Conservation (phyloP, 2,888 invertebrate species). For the Ectemnius lituratus region DNA sequence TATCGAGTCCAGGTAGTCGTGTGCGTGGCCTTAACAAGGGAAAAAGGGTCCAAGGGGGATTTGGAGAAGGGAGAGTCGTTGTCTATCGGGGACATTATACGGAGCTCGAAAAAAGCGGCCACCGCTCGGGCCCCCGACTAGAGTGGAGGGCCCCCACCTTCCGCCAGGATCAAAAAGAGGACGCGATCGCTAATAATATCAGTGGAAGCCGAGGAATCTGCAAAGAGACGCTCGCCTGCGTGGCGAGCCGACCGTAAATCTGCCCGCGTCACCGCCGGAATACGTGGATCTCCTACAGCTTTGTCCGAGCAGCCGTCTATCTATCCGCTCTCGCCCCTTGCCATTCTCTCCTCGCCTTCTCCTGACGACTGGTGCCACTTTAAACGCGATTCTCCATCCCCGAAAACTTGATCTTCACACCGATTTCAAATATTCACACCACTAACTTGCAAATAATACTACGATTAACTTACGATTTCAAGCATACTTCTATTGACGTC, state of each 20-base stretch:
- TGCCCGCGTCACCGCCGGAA: conserved; percentile 72
- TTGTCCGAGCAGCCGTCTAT: conserved; percentile 51
- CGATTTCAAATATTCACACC: not conserved
- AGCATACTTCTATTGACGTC: too few relatives aligned
- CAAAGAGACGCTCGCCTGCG: conserved; percentile 73
- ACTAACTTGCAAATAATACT: not conserved
- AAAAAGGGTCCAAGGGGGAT: conserved; percentile 59
- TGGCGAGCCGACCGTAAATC: conserved; percentile 75
- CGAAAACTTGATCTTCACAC: not conserved
- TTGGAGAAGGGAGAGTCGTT: conserved; percentile 54
- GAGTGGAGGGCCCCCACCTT: conserved; percentile 38
- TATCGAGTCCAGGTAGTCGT: conserved; percentile 33
- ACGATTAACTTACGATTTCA: too few relatives aligned
- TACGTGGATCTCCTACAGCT: conserved; percentile 64
- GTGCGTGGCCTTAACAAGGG: conserved; percentile 45
- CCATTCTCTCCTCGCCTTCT: conserved; percentile 3
- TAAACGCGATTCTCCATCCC: conserved; percentile 16
- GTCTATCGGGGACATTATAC: conserved; percentile 68
- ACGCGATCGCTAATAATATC: conserved; percentile 76
- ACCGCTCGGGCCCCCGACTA: conserved; percentile 29
- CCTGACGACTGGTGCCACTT: conserved; percentile 27
- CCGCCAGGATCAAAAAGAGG: conserved; percentile 72
- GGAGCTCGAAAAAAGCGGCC: conserved; percentile 57
- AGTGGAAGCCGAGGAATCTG: conserved; percentile 74
- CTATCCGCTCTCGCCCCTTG: conserved; percentile 42